phyloP scores from a whole-genome alignment of 2,113 vertebrate species.

The Pleuronectes platessa region DNA sequence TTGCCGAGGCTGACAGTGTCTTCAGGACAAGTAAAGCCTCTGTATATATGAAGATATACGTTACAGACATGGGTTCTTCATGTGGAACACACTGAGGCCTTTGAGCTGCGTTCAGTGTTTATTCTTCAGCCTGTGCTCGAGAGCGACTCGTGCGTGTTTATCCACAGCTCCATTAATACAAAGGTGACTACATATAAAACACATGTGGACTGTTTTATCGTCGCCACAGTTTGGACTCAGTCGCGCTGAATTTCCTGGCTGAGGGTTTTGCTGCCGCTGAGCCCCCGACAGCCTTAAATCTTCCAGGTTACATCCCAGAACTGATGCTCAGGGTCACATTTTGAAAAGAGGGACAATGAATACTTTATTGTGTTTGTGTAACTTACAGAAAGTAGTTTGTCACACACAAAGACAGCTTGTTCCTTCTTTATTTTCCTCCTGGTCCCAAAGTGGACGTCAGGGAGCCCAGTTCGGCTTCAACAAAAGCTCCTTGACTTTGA shows the following conservation, averaged over 20 bases:
- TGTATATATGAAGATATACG: background rate
- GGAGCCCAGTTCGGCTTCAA: background rate
- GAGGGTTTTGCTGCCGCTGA: background rate
- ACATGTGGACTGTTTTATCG: background rate
- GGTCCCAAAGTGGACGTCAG: background rate
- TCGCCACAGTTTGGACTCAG: background rate
- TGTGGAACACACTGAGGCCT: constrained; percentile 4
- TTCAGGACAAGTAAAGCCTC: background rate
- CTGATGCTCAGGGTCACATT: background rate
- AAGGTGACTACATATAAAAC: constrained; percentile 24
- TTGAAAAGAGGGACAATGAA: constrained; percentile 4
- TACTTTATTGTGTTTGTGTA: background rate
- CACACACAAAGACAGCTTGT: constrained; percentile 13
- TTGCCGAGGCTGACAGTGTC: background rate
- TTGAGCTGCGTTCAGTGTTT: background rate
- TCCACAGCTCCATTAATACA: constrained; percentile 16
- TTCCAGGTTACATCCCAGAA: constrained; percentile 10
- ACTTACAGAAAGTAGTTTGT: constrained; percentile 1
- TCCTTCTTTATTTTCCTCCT: constrained; percentile 12
- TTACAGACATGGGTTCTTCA: background rate
- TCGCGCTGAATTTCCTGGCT: constrained; percentile 2
- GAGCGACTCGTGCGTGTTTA: background rate
- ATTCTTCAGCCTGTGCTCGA: background rate
- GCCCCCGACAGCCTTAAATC: constrained; percentile 10
- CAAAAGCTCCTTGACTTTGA: background rate